phyloP scores from a whole-genome alignment of 2,797 vertebrate genomes.

The Pseudochromis fuscus region DNA sequence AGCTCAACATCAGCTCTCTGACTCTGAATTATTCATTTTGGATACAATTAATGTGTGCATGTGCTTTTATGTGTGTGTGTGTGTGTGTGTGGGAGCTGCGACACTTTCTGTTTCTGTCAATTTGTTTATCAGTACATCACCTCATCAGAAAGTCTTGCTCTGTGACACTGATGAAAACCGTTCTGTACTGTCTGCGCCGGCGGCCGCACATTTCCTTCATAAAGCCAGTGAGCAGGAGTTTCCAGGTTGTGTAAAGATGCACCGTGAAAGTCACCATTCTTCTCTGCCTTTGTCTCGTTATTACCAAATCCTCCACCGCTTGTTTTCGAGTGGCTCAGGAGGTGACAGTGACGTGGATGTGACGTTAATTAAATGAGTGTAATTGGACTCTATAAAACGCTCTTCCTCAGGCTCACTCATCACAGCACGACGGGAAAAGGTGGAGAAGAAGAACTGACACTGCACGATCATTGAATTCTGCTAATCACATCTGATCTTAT shows the following conservation, averaged over 20 bases:
- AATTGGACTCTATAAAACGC: conserved; percentile 53
- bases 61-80: conserved; percentile 12
- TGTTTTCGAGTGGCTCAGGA: conserved; percentile 30
- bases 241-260: conserved; percentile 17
- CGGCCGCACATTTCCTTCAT: conserved; percentile 1
- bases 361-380: conserved; percentile 54
- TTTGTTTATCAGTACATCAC: conserved; percentile 62
- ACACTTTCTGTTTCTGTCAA: conserved; percentile 44
- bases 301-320: background rate
- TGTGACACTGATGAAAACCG: conserved; percentile 37
- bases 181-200: conserved; percentile 5
- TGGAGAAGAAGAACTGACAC: conserved; percentile 41
- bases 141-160: conserved; percentile 50
- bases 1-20: conserved; percentile 66
- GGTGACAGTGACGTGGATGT: conserved; percentile 20
- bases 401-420: conserved; percentile 42
- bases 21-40: conserved; percentile 82
- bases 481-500: conserved; percentile 64
- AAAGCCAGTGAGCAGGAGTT: background rate
- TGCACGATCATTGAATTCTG: conserved; percentile 46
- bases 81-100: background rate
- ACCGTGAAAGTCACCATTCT: background rate
- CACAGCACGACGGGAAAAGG: conserved; percentile 20
- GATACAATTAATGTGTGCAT: conserved; percentile 64
- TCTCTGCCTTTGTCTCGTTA: background rate